Base-by-base conservation (phyloP, 2,113 vertebrate species). In the Alouatta palliata region DNA sequence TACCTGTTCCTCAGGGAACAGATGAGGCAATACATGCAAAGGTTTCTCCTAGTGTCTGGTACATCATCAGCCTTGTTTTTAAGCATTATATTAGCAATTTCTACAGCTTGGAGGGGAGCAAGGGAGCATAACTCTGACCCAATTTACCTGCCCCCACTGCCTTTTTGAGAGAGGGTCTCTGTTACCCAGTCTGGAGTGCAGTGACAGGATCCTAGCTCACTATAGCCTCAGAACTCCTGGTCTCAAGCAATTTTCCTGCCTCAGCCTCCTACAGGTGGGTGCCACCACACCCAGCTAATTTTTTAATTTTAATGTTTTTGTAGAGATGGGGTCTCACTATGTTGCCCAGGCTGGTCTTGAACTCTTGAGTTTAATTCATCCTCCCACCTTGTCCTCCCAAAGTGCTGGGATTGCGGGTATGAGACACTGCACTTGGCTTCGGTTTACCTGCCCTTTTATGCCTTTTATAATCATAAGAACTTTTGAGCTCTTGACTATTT, bases 1-100 rank as follows among this genome's bases (percentile, higher is more conserved):
- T 3, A 6, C 17, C 71, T 80, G 25, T 27, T 37, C 43, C 45
- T 17, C 52, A 49, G 45, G 21, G 25, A 43, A 10, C n/a, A 9
- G 52, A 45, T 3, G 37, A 17, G 43, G 25, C 0, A 52, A 21
- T 8, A 1, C 19, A 11, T 1, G 12, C 75, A 27, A 6, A 45
- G 47, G 61, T 37, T 52, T 56, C 64, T 80, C 47, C 47, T 27
- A 7, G 23, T 25, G 14, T 16, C 96, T 75, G 70, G n/a, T 21
- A 11, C 35, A 43, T 61, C 40, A 3, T 27, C 1, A 54, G 32
- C n/a, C 40, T 2, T 11, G 40, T 27, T 70, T 47, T 20, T n/a
- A n/a, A 83, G 32, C 56, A 49, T 3, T 17, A 4, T 3, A 52
- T 64, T 52, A 47, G 70, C 16, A 8, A 3, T 85, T 40, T 79